These are phyloP conservation scores for Armadillidium nasatum DNA, from an alignment of 1,140 invertebrate genomes.

Conservation along the genomic window DNA sequence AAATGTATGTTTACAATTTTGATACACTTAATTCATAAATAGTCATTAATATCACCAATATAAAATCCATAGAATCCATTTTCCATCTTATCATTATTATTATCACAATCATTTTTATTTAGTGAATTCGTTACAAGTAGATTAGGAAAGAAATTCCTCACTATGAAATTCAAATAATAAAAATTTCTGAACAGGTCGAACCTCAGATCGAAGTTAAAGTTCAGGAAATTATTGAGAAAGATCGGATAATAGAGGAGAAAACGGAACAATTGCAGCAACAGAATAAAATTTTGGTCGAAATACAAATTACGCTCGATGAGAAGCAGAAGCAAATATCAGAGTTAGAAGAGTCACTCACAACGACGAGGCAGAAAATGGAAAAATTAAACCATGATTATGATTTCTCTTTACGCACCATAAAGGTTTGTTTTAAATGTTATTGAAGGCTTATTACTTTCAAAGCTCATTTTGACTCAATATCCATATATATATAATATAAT, in stretches of 20 bases:
- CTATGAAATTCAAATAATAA: no score
- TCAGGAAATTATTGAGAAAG: conserved; percentile 48
- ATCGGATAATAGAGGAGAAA: conserved; percentile 51
- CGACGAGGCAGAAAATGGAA: conserved; percentile 27
- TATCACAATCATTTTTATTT: no score
- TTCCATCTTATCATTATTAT: no score
- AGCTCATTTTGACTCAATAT: neutral
- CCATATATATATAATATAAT: neutral
- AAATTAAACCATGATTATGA: conserved; percentile 22
- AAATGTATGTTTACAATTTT: no score
- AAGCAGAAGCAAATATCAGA: conserved; percentile 50
- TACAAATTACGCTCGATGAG: conserved; percentile 49
- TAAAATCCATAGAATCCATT: no score
- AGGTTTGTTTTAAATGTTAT: neutral
- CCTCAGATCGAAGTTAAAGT: conserved; percentile 51
- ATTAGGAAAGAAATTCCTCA: no score
- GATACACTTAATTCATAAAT: no score
- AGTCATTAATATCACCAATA: no score
- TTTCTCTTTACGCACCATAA: conserved; percentile 16
- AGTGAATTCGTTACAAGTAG: no score
- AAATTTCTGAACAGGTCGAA: conserved; percentile 43
- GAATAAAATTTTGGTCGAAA: conserved; percentile 50
- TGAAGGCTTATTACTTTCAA: neutral
- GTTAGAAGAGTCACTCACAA: conserved; percentile 35
- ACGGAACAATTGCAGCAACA: conserved; percentile 50